Conservation (phyloP, 2,797 vertebrate species). For the Scyliorhinus canicula region DNA sequence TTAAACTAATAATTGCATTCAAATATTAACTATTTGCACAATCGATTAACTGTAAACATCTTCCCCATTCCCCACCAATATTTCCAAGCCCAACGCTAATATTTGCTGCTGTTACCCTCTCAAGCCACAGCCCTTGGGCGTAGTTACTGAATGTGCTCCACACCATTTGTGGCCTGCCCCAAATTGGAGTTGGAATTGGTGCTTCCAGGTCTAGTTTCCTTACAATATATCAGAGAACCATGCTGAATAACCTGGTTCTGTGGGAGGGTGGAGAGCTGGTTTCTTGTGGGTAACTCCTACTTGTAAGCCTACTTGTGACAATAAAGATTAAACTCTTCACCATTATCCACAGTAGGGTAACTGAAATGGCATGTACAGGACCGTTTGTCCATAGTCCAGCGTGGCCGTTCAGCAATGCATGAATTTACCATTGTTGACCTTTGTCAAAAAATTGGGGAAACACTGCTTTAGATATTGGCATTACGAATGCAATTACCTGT, state of each 20-base stretch:
- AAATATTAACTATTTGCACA: background rate
- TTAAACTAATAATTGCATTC: background rate
- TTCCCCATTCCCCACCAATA: background rate
- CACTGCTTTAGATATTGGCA: background rate
- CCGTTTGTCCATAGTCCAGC: background rate
- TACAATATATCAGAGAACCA: background rate
- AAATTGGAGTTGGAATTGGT: background rate
- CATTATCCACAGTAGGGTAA: background rate
- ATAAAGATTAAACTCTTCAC: no score
- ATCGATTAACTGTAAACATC: background rate
- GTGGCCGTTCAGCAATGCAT: background rate
- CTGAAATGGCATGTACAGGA: background rate
- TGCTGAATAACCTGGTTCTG: background rate
- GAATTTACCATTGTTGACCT: background rate
- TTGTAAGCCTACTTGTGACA: no score
- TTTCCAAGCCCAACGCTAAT: background rate
- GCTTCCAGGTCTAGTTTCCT: background rate
- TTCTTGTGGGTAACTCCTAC: no score
- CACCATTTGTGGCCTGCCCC: background rate
- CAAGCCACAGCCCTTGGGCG: background rate
- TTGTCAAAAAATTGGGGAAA: background rate
- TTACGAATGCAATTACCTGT: background rate
- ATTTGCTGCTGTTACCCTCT: background rate
- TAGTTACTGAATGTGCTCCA: background rate
- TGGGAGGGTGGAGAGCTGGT: background rate